phyloP scores from a whole-genome alignment of 1,140 invertebrate species.

The Lordiphosa stackelbergi region DNA sequence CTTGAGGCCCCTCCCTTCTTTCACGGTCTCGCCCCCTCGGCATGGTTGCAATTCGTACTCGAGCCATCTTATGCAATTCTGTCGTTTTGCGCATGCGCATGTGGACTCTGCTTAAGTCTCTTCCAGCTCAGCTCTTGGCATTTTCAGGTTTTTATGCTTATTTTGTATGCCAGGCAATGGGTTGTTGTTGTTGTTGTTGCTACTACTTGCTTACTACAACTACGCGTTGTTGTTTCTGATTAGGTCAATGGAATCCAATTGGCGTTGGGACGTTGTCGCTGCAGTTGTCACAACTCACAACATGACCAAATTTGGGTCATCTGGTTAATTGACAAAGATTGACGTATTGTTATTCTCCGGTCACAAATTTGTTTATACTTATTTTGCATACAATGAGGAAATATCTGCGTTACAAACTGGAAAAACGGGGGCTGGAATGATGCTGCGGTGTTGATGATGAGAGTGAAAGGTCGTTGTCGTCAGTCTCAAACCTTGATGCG shows the following conservation, averaged over 20 bases:
- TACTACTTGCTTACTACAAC: conserved; percentile 26
- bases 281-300: conserved; percentile 26
- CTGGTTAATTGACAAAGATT: conserved; percentile 73
- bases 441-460: conserved; percentile 8
- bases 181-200: conserved; percentile 19
- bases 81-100: conserved; percentile 36
- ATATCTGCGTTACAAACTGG: conserved; percentile 24
- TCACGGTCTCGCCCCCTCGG: not conserved
- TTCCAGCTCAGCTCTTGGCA: conserved; percentile 25
- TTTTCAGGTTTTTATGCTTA: conserved; percentile 47
- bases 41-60: conserved; percentile 20
- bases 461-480: conserved; percentile 18
- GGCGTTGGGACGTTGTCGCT: conserved; percentile 45
- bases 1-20: no score
- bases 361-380: conserved; percentile 57
- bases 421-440: not conserved
- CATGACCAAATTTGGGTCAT: conserved; percentile 63
- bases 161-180: conserved; percentile 25
- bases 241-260: conserved; percentile 73
- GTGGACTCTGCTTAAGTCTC: conserved; percentile 18
- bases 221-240: conserved; percentile 47
- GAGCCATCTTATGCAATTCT: conserved; percentile 39
- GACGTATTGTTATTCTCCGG: conserved; percentile 67
- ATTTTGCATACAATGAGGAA: conserved; percentile 68
- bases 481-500: conserved; percentile 26